Conservation (phyloP, 2,113 vertebrate species). For the Balaeniceps rex region DNA sequence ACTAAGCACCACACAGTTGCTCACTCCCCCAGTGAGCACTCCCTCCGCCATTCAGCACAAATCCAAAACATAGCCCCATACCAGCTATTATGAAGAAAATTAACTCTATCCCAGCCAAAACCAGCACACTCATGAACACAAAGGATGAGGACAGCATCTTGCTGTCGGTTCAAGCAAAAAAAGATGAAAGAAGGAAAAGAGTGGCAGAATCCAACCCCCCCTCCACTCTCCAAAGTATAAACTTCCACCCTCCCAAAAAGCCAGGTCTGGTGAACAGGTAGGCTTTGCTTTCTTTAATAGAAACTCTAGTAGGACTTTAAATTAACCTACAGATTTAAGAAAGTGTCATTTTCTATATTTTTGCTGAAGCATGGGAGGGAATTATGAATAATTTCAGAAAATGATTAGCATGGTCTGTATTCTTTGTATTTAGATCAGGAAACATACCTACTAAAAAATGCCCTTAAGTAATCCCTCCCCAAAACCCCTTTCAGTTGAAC, state of each 20-base stretch:
- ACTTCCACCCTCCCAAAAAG: neutral
- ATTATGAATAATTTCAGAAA: neutral
- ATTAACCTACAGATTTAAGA: neutral
- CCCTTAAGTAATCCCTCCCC: neutral
- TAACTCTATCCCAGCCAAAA: neutral
- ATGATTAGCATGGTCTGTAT: neutral
- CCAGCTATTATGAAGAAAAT: neutral
- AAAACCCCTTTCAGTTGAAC: neutral
- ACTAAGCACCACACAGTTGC: too few relatives aligned
- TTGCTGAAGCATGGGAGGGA: neutral
- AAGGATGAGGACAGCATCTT: slow-evolving; percentile 8
- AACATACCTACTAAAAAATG: neutral
- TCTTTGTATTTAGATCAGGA: neutral
- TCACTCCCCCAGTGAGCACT: too few relatives aligned
- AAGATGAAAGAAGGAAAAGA: neutral
- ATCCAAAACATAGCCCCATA: neutral
- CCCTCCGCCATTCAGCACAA: neutral
- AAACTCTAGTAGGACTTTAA: neutral
- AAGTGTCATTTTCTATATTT: neutral
- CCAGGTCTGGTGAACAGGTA: neutral
- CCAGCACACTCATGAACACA: neutral
- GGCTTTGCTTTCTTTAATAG: neutral
- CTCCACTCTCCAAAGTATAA: neutral
- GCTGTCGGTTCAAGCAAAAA: neutral
- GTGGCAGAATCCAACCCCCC: neutral